Evolutionary conservation across 1,140 invertebrate genomes (phyloP).

Genomic region (Macrocentrus cingulum): DNA sequence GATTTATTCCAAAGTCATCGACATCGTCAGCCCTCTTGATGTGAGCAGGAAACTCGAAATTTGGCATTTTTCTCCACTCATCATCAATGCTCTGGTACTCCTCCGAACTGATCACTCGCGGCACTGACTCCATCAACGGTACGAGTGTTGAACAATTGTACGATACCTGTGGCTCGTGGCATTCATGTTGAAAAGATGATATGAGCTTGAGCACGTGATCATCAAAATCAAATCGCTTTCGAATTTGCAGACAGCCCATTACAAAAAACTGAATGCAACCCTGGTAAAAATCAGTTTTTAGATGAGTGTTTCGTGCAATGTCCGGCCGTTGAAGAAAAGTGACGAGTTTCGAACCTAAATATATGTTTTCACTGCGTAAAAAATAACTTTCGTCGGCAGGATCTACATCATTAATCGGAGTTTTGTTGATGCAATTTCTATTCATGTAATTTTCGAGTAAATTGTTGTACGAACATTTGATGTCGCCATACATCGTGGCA

Average conservation of each 20-base stretch:
- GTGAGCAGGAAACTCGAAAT: constrained; percentile 10
- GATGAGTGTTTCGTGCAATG: constrained; percentile 31
- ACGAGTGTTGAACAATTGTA: constrained; percentile 14
- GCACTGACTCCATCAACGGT: constrained; percentile 12
- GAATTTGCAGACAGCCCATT: constrained; percentile 42
- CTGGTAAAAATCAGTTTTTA: constrained; percentile 28
- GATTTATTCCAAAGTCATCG: constrained; percentile 13
- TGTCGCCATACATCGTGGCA: constrained; percentile 3
- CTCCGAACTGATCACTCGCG: constrained; percentile 4
- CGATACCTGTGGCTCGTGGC: constrained; percentile 12
- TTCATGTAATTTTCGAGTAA: constrained; percentile 13
- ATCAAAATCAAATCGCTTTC: constrained; percentile 42
- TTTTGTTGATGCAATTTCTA: constrained; percentile 11
- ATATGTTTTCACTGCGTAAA: constrained; percentile 6
- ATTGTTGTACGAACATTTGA: constrained; percentile 11
- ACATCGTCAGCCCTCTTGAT: neutral
- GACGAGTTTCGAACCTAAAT: constrained; percentile 13
- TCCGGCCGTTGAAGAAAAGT: constrained; percentile 27
- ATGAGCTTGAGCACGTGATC: constrained; percentile 24
- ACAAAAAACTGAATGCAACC: constrained; percentile 38
- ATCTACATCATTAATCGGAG: constrained; percentile 11
- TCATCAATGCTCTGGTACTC: constrained; percentile 21
- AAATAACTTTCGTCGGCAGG: neutral
- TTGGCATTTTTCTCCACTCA: constrained; percentile 26
- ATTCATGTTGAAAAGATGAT: constrained; percentile 11